Evolutionary conservation across 2,113 vertebrate genomes (phyloP).

Genomic region (Chrysochloris asiatica): DNA sequence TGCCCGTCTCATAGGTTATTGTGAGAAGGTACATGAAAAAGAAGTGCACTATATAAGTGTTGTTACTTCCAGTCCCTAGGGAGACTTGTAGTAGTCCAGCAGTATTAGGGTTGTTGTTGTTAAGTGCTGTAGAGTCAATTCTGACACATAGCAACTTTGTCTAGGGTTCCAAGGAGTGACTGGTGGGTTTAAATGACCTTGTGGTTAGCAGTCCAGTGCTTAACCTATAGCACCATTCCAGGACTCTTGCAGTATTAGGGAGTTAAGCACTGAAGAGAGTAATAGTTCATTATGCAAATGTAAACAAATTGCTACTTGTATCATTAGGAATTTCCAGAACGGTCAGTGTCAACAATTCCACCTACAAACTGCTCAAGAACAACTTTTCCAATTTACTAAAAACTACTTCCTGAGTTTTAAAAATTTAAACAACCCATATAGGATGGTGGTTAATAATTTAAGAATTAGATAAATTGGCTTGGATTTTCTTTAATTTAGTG

Average conservation of each 20-base stretch:
- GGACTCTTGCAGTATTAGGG: neutral
- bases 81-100: no score
- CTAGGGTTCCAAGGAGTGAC: no score
- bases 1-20: neutral
- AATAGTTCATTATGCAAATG: neutral
- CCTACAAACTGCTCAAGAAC: neutral
- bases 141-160: no score
- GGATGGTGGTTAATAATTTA: constrained; percentile 10
- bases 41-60: neutral
- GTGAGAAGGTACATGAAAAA: neutral
- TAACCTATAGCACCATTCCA: no score
- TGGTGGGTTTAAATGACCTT: no score
- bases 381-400: constrained; percentile 37
- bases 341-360: neutral
- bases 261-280: neutral
- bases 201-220: no score
- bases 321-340: neutral
- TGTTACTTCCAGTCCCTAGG: neutral
- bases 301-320: neutral
- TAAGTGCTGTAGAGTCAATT: no score
- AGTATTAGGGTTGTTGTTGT: no score
- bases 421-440: constrained; percentile 27
- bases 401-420: constrained; percentile 29
- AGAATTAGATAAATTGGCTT: neutral
- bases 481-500: constrained; percentile 19